Evolutionary conservation across 2,888 invertebrate species (phyloP).

Genomic region (Hartigia nigra): DNA sequence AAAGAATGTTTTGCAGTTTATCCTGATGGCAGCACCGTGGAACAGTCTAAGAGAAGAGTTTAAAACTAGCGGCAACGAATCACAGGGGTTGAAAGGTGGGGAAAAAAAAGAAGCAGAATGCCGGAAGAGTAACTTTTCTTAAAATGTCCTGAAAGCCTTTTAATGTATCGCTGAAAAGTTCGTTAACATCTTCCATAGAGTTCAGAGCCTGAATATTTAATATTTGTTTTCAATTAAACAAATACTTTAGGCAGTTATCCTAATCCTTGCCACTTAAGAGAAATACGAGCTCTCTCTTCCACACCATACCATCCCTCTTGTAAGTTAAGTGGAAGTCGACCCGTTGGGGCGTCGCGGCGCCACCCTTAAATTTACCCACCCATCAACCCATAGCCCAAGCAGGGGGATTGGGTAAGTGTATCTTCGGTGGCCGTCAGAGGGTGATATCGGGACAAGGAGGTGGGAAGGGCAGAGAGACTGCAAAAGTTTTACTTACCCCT

Average conservation of each 20-base stretch:
- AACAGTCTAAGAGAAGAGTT: too few relatives aligned
- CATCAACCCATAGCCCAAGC: background rate
- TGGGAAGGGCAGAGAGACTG: background rate
- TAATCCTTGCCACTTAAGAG: conserved; percentile 24
- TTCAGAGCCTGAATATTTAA: conserved; percentile 21
- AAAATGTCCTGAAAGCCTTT: conserved; percentile 53
- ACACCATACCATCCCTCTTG: background rate
- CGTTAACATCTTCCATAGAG: conserved; percentile 45
- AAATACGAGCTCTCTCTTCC: background rate
- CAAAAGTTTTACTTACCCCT: background rate
- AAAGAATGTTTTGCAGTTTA: too few relatives aligned
- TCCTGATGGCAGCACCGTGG: too few relatives aligned
- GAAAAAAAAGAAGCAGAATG: too few relatives aligned
- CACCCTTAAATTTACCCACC: conserved; percentile 1
- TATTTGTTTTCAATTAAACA: conserved; percentile 30
- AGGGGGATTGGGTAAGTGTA: too few relatives aligned
- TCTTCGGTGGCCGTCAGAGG: background rate
- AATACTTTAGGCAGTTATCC: conserved; percentile 26
- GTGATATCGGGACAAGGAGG: background rate
- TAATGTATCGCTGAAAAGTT: conserved; percentile 53
- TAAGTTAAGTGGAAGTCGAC: conserved; percentile 8
- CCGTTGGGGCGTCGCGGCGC: background rate
- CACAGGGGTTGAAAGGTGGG: too few relatives aligned
- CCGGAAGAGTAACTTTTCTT: conserved; percentile 11
- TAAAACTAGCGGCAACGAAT: too few relatives aligned